A percentile compares a stretch with the other conserved stretches of the same genome.
phyloP scores from a whole-genome alignment of 2,888 invertebrate genomes.

The Acronicta aceris region DNA sequence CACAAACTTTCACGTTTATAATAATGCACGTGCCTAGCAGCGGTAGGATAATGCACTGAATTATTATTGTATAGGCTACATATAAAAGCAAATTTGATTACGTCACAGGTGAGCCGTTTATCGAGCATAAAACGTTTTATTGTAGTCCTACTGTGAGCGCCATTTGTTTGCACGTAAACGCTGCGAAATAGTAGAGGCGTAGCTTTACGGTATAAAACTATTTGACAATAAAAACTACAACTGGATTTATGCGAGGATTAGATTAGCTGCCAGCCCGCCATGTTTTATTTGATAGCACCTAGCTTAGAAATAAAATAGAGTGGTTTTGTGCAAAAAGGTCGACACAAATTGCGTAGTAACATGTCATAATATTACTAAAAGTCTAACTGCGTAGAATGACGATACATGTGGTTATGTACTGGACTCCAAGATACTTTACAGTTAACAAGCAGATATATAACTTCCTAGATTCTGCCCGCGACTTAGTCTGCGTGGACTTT shows the following conservation, averaged over 20 bases:
- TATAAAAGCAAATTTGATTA: slow-evolving; percentile 38
- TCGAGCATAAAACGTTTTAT: slow-evolving; percentile 18
- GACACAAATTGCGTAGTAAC: background rate
- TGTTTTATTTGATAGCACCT: slow-evolving; percentile 18
- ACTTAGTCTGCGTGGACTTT: too few relatives aligned
- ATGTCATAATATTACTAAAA: too few relatives aligned
- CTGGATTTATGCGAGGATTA: slow-evolving; percentile 37
- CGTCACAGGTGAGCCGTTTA: slow-evolving; percentile 39
- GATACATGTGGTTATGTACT: too few relatives aligned
- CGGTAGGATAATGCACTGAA: too few relatives aligned
- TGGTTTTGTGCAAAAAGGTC: slow-evolving; percentile 16
- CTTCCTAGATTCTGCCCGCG: too few relatives aligned
- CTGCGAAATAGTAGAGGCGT: slow-evolving; percentile 27
- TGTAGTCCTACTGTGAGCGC: slow-evolving; percentile 41
- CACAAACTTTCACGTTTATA: too few relatives aligned
- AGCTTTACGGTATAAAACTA: slow-evolving; percentile 30
- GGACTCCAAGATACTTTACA: too few relatives aligned
- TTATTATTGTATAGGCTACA: slow-evolving; percentile 5
- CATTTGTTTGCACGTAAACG: slow-evolving; percentile 24
- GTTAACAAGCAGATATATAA: too few relatives aligned
- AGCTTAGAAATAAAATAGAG: slow-evolving; percentile 28
- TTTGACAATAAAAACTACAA: slow-evolving; percentile 47
- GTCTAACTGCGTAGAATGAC: too few relatives aligned
- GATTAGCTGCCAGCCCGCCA: slow-evolving; percentile 25
- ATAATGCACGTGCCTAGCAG: too few relatives aligned